Conservation (phyloP, 1,140 invertebrate species). For the Chrysomallon squamiferum region DNA sequence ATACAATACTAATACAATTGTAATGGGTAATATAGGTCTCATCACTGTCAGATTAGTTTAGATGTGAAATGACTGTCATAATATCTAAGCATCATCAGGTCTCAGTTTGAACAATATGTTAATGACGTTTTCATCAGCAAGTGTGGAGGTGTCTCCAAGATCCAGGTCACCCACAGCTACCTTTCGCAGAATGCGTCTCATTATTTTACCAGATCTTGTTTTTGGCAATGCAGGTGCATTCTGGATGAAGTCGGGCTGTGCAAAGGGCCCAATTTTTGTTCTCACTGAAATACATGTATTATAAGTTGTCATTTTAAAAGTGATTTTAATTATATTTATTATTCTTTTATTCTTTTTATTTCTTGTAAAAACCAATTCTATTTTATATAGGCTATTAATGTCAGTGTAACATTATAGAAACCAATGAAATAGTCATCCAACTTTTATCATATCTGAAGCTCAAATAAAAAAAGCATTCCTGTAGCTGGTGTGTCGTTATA, state of each 20-base stretch:
- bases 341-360: too few species aligned
- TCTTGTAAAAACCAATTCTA: not conserved
- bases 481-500: too few species aligned
- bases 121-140: constrained; percentile 87
- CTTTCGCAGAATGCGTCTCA: constrained; percentile 92
- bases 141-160: constrained; percentile 90
- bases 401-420: too few species aligned
- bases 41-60: too few species aligned
- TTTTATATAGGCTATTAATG: not conserved
- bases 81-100: constrained; percentile 40
- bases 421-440: too few species aligned
- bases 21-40: too few species aligned
- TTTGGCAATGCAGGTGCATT: constrained; percentile 89
- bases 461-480: too few species aligned
- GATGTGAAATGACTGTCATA: too few species aligned
- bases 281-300: constrained; percentile 71
- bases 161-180: constrained; percentile 81
- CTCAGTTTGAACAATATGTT: constrained; percentile 51
- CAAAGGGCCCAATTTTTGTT: constrained; percentile 94
- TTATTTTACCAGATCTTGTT: constrained; percentile 97
- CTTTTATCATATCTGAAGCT: too few species aligned
- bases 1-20: too few species aligned
- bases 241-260: constrained; percentile 93
- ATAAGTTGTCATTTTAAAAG: not conserved
- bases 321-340: not conserved